Percentiles rank a stretch among this genome's conserved stretches.
Conservation (phyloP, 2,888 invertebrate genomes). For the Deroplatys truncata region DNA sequence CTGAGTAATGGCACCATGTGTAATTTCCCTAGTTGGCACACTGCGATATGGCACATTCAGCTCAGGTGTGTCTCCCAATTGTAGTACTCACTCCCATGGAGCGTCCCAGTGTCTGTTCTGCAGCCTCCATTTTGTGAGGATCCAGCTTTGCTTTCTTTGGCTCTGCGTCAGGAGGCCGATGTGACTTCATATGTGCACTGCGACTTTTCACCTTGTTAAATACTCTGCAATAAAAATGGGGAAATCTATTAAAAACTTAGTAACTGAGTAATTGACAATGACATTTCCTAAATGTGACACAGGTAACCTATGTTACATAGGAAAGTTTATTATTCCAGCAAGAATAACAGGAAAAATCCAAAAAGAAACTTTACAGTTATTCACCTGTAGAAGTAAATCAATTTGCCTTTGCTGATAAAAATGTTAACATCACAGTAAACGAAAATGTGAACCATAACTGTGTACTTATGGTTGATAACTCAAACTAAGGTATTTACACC, state of each 20-base stretch:
- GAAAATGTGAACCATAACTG: no score
- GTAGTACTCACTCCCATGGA: constrained; percentile 26
- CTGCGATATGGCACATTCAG: not conserved
- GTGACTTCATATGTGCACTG: constrained; percentile 99
- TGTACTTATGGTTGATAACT: no score
- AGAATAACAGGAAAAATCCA: no score
- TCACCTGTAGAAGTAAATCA: no score
- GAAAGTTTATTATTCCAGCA: no score
- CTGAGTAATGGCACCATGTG: not conserved
- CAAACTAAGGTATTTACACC: no score
- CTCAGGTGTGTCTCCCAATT: constrained; percentile 19
- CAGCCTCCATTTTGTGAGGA: constrained; percentile 31
- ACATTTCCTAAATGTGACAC: no score
- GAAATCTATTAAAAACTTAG: not conserved
- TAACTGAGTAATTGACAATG: no score
- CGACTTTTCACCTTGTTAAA: constrained; percentile 98
- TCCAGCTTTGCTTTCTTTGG: constrained; percentile 60
- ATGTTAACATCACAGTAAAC: no score
- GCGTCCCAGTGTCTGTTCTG: constrained; percentile 29
- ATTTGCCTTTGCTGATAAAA: no score
- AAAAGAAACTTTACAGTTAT: no score
- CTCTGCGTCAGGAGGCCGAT: constrained; percentile 85
- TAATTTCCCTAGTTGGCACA: not conserved
- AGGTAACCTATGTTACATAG: no score
- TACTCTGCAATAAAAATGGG: constrained; percentile 62